Base-by-base conservation (phyloP, 2,113 vertebrate genomes). In the Holacanthus passer region DNA sequence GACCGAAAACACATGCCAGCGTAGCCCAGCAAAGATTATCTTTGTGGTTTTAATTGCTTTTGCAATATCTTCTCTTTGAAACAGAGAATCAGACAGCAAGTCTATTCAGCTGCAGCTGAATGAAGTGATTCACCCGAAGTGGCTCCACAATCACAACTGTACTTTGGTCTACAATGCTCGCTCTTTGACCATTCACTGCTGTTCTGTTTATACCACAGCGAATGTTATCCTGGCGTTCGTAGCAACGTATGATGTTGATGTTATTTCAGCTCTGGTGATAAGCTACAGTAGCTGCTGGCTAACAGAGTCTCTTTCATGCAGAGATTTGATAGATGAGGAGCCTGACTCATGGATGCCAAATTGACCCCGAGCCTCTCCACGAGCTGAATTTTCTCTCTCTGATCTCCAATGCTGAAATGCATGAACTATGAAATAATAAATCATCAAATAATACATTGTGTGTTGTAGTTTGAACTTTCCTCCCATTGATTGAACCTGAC, bases 171-270 rank as follows among this genome's bases (percentile, higher is more conserved):
- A 90, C 77, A 90, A 80, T 59, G 76, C 76, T 75, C 64, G 10
- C 71, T 83, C 90, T 91, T 88, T 91, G 87, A 89, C 80, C 83
- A 87, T 84, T 93, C 86, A 92, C 81, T 10, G 66, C 76, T 4
- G 52, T 6, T 77, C 89, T 89, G 85, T 91, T 85, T 79, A 75
- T n/a, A 60, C 63, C 70, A 41, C 32, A 35, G 71, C 13, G 7
- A 87, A 59, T 72, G 77, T 79, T 71, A 82, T 69, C 75, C 82
- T 50, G 60, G 64, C 35, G 56, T 60, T 70, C 78, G 27, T 77
- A 77, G 56, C 81, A 47, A 24, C 59, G 32, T 31, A 45, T 24
- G 58, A 47, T 79, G 82, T 78, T 85, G 79, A 88, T 83, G 86
- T 91, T 90, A 75, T 77, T 86, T 29, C 71, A n/a, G 62, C 24